Percentiles rank a stretch among this genome's conserved stretches.
Conservation (phyloP, 2,113 vertebrate genomes). For the Oxyura jamaicensis region DNA sequence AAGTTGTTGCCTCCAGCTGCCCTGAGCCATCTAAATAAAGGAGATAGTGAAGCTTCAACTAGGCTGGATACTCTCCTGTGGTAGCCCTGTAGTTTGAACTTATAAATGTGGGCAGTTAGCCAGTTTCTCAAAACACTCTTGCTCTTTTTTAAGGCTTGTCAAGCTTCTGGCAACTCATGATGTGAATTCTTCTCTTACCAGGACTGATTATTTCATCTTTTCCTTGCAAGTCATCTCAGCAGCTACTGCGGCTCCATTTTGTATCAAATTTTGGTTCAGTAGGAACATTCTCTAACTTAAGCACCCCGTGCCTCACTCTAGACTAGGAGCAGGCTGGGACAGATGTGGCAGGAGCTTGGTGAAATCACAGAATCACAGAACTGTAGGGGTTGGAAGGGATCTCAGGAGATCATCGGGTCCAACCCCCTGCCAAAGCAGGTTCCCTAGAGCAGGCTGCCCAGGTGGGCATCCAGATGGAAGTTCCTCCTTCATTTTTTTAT, state of each 20-base stretch:
- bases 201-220: background rate
- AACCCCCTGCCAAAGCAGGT: too few species aligned
- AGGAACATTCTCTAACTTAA: background rate
- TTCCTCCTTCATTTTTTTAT: background rate
- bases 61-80: background rate
- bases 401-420: too few species aligned
- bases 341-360: background rate
- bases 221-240: background rate
- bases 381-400: too few species aligned
- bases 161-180: background rate
- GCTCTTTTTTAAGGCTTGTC: background rate
- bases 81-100: background rate
- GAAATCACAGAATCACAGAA: background rate
- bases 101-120: background rate
- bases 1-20: background rate
- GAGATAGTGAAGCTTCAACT: background rate
- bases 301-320: accelerated
- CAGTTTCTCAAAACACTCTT: background rate
- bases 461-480: too few species aligned
- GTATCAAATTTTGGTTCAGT: background rate
- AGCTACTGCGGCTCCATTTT: background rate
- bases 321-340: background rate
- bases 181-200: background rate
- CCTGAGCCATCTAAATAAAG: background rate
- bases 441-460: too few species aligned